Base-by-base conservation (phyloP, 2,113 vertebrate species). In the Dipodomys spectabilis region DNA sequence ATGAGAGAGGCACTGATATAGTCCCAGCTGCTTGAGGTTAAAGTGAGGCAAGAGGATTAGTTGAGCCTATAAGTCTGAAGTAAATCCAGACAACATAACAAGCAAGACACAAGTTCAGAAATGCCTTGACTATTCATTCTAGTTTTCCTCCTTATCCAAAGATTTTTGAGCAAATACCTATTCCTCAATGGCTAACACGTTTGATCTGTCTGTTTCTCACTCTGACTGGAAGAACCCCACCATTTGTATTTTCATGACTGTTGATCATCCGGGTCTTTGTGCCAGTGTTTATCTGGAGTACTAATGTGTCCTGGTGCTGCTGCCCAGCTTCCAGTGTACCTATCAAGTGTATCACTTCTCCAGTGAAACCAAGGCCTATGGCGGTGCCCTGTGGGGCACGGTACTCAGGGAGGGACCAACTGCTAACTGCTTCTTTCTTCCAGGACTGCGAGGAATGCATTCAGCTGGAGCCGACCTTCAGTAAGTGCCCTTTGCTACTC, bases 371-470 rank as follows among this genome's bases (percentile, higher is more conserved):
- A 15, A 7, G 4, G 5, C 22, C 16, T 87, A 22, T 44, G 5
- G 19, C 28, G 2, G 2, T 9, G 23, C 71, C 39, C 20, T 16
- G 62, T 32, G 22, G 3, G 16, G 7, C 20, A 1, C 2, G 20
- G 68, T 72, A 18, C 62, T 64, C 20, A 49, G 23, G 62, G 62
- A 64, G 22, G 62, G 20, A 64, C 53, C 25, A 64, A 64, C 20
- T 18, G 30, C 53, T 64, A 64, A 64, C 80, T 35, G 62, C 62
- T 25, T 22, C 30, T 74, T 82, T 1, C 86, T 64, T 71, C 10
- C 75, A 99, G 99, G 99, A 99, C 96, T 99, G 99, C 95, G 99
- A 99, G 88, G 98, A 98, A 18, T 99, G 99, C 92, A 99, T 99
- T 97, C 98, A 95, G 71, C 97, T 99, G 74, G 99, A 99, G 22